phyloP scores from a whole-genome alignment of 2,888 invertebrate species.

The Conchocele bisecta region DNA sequence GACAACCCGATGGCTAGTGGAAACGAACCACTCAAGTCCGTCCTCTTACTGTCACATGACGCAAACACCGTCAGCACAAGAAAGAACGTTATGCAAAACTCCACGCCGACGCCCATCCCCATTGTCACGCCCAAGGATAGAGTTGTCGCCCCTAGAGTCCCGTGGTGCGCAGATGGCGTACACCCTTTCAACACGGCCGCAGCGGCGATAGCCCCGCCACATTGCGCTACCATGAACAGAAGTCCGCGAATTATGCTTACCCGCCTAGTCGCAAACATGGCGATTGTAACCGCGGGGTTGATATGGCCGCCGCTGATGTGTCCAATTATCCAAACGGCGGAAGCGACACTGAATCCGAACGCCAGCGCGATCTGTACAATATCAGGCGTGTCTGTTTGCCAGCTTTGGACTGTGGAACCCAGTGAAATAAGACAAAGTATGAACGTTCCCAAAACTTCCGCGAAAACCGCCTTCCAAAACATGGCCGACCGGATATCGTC shows the following conservation, averaged over 20 bases:
- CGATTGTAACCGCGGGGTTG: constrained; percentile 82
- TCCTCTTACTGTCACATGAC: constrained; percentile 91
- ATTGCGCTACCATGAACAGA: constrained; percentile 94
- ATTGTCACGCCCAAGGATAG: constrained; percentile 80
- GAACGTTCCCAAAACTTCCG: constrained; percentile 94
- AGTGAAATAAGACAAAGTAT: constrained; percentile 93
- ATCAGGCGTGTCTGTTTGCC: constrained; percentile 23
- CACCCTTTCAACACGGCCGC: constrained; percentile 90
- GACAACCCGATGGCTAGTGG: constrained; percentile 92
- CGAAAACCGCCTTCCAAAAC: constrained; percentile 91
- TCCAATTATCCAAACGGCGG: constrained; percentile 91
- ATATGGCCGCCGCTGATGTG: constrained; percentile 90
- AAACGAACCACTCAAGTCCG: constrained; percentile 91
- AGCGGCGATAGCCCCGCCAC: constrained; percentile 96
- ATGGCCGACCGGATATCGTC: constrained; percentile 67
- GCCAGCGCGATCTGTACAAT: constrained; percentile 90
- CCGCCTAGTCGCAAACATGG: constrained; percentile 91
- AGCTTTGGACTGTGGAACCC: constrained; percentile 85
- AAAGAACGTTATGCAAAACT: constrained; percentile 92
- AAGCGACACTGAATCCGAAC: constrained; percentile 93
- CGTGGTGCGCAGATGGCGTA: constrained; percentile 86
- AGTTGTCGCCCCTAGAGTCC: constrained; percentile 92
- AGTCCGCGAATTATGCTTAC: constrained; percentile 89
- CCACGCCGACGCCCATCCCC: constrained; percentile 91
- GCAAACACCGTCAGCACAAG: constrained; percentile 92